Conservation (phyloP, 2,797 vertebrate genomes). For the Podarcis lilfordi region DNA sequence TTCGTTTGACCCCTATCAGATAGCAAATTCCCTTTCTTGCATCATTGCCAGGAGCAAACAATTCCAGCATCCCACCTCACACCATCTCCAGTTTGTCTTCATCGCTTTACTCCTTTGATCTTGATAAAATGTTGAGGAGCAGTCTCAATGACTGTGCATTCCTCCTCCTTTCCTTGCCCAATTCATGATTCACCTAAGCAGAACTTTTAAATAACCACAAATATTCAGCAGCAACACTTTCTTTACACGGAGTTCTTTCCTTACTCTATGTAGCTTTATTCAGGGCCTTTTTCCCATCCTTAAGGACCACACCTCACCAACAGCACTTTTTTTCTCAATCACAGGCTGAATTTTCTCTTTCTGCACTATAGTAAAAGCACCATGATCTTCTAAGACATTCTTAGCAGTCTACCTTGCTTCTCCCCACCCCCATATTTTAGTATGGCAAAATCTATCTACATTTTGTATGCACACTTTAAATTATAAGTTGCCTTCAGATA, state of each 20-base stretch:
- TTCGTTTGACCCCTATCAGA: background rate
- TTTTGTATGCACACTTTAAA: conserved; percentile 1
- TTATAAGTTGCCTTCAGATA: conserved; percentile 26
- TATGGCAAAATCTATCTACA: background rate
- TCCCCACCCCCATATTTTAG: conserved; percentile 5
- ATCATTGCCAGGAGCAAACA: background rate
- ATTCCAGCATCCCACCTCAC: background rate
- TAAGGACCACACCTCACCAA: background rate
- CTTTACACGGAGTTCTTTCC: background rate
- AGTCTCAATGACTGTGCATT: background rate
- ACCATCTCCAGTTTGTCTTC: background rate
- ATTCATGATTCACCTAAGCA: background rate
- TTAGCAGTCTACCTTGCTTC: background rate
- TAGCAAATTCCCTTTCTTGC: background rate
- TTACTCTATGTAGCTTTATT: background rate
- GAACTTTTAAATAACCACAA: background rate
- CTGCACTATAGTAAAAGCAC: background rate
- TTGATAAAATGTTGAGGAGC: background rate
- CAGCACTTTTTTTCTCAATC: conserved; percentile 1
- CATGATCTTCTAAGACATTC: background rate
- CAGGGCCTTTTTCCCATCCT: background rate
- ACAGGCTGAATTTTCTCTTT: background rate
- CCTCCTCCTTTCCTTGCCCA: background rate
- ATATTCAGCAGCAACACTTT: background rate
- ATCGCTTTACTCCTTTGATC: background rate